Evolutionary conservation across 2,888 invertebrate species (phyloP), one percentile per base, ranked within the genome.

Genomic region (Clitarchus hookeri): DNA sequence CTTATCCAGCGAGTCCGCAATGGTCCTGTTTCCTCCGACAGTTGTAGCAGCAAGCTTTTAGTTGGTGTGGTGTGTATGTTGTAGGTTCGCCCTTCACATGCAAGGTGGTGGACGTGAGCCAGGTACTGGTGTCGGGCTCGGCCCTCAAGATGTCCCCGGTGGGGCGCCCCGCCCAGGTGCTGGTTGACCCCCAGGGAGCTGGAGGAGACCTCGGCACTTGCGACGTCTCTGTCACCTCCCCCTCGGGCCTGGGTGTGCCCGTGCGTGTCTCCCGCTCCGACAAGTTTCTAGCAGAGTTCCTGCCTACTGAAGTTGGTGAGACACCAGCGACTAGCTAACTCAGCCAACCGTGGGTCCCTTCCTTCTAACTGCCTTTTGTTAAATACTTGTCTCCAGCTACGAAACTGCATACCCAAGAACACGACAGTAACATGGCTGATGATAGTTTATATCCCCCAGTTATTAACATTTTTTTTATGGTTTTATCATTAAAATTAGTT

Each of bases 31-130:
- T 36, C 36, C 13, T 48, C 53, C 6, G 53, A 19, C 6, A 19
- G 53, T 53, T 53, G 53, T 53, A 53, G 19, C n/a, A n/a, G 19
- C 13, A 12, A 82, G 13, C 9, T 12, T 82, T 16, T 0, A 27
- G 36, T 12, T 82, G 36, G 9, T 82, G 36, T 12, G 27, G 11
- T 84, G 48, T 77, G 65, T 88, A 85, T 84, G 53, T 88, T 88
- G 89, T 90, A 88, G 98, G 98, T 0, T 98, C 98, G 19, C 99
- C 99, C n/a, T 99, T 98, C 92, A 95, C 95, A 54, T 98, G 98
- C 90, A 95, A 96, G 90, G 96, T 99, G 91, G 94, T 93, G 89
- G 95, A 93, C 91, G 94, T 91, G 89, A 95, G 92, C 91, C 95
- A 92, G 91, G 95, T 93, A 89, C 93, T 92, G 90, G 94, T 96